Conservation (phyloP, 2,888 invertebrate genomes). For the Onthophagus sagittarius region DNA sequence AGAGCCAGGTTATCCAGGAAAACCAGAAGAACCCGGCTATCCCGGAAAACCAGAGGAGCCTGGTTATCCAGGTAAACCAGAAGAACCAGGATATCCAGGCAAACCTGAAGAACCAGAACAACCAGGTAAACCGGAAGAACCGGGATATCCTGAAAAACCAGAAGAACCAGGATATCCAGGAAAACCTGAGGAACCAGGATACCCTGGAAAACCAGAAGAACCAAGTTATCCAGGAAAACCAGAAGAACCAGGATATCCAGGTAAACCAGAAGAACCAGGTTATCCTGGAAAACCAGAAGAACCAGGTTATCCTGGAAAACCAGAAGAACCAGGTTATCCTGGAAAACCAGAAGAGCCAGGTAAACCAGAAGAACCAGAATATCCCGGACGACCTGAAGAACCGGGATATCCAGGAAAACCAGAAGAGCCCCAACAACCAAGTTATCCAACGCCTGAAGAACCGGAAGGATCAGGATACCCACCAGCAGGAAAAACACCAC, state of each 20-base stretch:
- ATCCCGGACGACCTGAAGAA: slow-evolving; percentile 29
- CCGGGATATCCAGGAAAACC: slow-evolving; percentile 23
- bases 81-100: slow-evolving; percentile 1
- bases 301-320: slow-evolving; percentile 24
- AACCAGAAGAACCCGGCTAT: too few species aligned
- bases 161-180: slow-evolving; percentile 14
- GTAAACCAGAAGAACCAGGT: slow-evolving; percentile 25
- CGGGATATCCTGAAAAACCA: not conserved
- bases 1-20: too few species aligned
- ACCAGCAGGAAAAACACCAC: slow-evolving; percentile 23
- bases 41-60: too few species aligned
- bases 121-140: not conserved
- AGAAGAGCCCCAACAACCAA: slow-evolving; percentile 23
- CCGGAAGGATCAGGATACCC: slow-evolving; percentile 7
- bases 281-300: slow-evolving; percentile 26
- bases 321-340: slow-evolving; percentile 22
- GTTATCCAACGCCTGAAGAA: slow-evolving; percentile 15
- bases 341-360: slow-evolving; percentile 36
- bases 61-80: too few species aligned
- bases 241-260: not conserved
- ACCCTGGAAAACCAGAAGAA: slow-evolving; percentile 26
- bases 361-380: not conserved
- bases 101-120: not conserved
- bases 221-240: not conserved
- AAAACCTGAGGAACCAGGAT: slow-evolving; percentile 13